These are phyloP conservation scores for Syngnathoides biaculeatus DNA, from an alignment of 2,113 vertebrate genomes.

Conservation along the genomic window DNA sequence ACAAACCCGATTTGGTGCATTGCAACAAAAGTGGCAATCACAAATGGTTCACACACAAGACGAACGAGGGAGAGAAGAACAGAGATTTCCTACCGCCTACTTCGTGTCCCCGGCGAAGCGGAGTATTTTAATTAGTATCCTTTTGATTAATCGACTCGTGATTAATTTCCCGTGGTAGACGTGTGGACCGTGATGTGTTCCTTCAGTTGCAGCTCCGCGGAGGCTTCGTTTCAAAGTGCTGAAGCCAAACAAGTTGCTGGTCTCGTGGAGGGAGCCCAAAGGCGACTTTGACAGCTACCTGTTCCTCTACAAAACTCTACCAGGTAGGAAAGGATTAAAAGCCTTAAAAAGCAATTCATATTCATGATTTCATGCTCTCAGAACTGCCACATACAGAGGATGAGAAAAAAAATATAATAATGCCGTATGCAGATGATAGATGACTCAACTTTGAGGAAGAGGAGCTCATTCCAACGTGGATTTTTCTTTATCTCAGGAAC, in stretches of 20 bases:
- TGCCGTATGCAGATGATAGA: not conserved
- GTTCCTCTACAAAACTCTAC: conserved; percentile 67
- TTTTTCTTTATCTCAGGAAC: conserved; percentile 44
- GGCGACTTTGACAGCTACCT: conserved; percentile 74
- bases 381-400: conserved; percentile 3
- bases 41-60: conserved; percentile 5
- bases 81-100: not conserved
- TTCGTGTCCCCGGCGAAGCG: conserved; percentile 8
- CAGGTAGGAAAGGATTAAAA: conserved; percentile 61
- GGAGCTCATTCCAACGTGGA: conserved; percentile 32
- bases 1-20: not conserved
- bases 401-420: not conserved
- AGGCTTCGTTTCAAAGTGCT: conserved; percentile 73
- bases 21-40: not conserved
- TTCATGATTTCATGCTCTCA: conserved; percentile 3
- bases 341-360: not conserved
- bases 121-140: conserved; percentile 7
- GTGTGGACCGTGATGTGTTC: conserved; percentile 30
- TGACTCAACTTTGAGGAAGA: conserved; percentile 25
- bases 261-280: conserved; percentile 75
- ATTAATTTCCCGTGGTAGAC: conserved; percentile 5
- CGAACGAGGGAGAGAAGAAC: not conserved
- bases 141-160: conserved; percentile 7
- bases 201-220: conserved; percentile 69
- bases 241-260: conserved; percentile 60